Conservation (phyloP, 64 coral and sea anemone species). For the Porites lutea region DNA sequence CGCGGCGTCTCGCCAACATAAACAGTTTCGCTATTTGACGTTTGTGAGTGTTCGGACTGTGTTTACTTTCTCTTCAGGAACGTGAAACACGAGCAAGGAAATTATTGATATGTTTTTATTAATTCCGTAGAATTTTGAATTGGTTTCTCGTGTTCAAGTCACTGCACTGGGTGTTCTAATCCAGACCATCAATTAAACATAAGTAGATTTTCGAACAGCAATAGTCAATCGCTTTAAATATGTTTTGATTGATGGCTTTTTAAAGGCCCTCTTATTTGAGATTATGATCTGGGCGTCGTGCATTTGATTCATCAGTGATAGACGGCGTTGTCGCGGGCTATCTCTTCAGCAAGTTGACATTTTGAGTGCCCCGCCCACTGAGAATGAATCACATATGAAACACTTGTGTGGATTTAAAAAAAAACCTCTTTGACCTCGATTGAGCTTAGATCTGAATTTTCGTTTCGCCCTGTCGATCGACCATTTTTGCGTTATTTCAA, state of each 20-base stretch:
- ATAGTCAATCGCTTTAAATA: not conserved
- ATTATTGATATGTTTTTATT: too few species aligned
- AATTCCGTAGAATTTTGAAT: too few species aligned
- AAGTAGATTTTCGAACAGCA: not conserved
- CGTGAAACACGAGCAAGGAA: too few species aligned
- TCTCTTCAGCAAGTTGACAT: not conserved
- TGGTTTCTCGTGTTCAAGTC: not conserved
- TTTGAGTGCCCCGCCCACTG: not conserved
- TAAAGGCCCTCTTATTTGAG: not conserved
- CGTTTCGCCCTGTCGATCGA: too few species aligned
- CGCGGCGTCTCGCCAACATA: too few species aligned
- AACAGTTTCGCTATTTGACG: too few species aligned
- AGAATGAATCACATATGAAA: too few species aligned
- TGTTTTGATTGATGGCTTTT: conserved; percentile 27
- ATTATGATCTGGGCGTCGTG: not conserved
- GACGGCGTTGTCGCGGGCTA: not conserved
- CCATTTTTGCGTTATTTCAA: too few species aligned
- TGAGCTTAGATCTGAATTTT: too few species aligned
- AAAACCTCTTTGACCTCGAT: too few species aligned
- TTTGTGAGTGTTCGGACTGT: too few species aligned
- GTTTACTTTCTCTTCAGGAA: too few species aligned
- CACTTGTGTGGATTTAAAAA: not conserved
- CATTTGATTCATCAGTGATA: not conserved
- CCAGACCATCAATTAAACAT: not conserved
- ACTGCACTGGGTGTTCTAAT: not conserved